Percentiles rank a stretch among this genome's conserved stretches.
Conservation (phyloP, 2,888 invertebrate genomes). For the Unio delphinus region DNA sequence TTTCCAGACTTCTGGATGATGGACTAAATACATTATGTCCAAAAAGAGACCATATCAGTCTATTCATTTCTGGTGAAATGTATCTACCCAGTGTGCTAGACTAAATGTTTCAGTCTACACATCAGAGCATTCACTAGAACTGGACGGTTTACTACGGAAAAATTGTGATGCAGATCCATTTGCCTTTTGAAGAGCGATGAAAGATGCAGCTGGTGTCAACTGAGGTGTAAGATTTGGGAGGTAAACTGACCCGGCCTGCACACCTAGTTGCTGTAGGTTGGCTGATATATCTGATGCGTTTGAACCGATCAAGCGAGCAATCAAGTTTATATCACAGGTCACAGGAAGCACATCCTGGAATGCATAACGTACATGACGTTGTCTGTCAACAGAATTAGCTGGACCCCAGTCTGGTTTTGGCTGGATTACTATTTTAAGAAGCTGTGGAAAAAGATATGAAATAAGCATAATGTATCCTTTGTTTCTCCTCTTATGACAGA, state of each 20-base stretch:
- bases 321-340: conserved; percentile 25
- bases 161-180: conserved; percentile 19
- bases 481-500: too few relatives aligned
- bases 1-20: too few relatives aligned
- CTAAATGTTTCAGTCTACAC: conserved; percentile 9
- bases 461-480: too few relatives aligned
- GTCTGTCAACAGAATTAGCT: conserved; percentile 43
- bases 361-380: conserved; percentile 22
- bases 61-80: too few relatives aligned
- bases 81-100: not conserved
- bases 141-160: conserved; percentile 5
- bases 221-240: conserved; percentile 10
- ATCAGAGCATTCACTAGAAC: conserved; percentile 29
- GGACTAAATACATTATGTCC: too few relatives aligned
- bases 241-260: conserved; percentile 16
- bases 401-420: conserved; percentile 64
- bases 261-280: conserved; percentile 14
- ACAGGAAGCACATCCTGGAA: conserved; percentile 20
- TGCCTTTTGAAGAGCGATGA: conserved; percentile 24
- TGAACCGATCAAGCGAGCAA: conserved; percentile 42
- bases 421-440: conserved; percentile 47
- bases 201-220: conserved; percentile 29
- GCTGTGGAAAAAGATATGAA: conserved; percentile 31
- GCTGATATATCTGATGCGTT: conserved; percentile 31
- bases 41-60: too few relatives aligned